Evolutionary conservation across 2,888 invertebrate genomes (phyloP).

Genomic region (Macrophya alboannulata): DNA sequence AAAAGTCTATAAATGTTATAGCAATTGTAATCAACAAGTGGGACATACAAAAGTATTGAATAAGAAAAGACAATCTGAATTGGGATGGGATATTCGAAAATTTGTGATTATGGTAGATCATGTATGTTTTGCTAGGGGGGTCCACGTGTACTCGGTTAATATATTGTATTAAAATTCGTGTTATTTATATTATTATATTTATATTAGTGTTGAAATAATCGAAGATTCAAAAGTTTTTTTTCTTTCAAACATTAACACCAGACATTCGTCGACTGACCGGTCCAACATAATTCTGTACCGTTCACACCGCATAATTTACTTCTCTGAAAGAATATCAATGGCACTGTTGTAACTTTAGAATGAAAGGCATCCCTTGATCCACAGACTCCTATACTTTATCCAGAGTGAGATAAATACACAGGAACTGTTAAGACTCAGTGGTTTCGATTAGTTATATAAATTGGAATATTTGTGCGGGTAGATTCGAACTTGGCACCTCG

Average conservation of each 20-base stretch:
- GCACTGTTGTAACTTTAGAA: conserved; percentile 29
- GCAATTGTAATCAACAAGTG: not conserved
- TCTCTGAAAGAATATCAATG: conserved; percentile 36
- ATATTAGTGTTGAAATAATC: not conserved
- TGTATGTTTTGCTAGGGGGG: not conserved
- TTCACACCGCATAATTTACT: not conserved
- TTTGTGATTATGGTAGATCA: not conserved
- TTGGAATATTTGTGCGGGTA: conserved; percentile 75
- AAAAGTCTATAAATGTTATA: not conserved
- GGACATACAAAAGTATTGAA: not conserved
- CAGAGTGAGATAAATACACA: conserved; percentile 20
- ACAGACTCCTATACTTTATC: not conserved
- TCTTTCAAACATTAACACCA: not conserved
- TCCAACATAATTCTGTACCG: not conserved
- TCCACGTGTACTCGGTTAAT: not conserved
- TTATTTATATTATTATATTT: too few species aligned
- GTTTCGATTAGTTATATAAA: conserved; percentile 74
- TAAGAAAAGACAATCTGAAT: not conserved
- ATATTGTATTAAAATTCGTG: not conserved
- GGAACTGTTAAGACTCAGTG: conserved; percentile 1
- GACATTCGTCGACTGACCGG: not conserved
- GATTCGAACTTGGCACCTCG: conserved; percentile 74
- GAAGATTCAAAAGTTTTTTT: not conserved
- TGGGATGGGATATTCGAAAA: not conserved
- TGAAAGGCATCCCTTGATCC: conserved; percentile 35